phyloP scores from a whole-genome alignment of 2,888 invertebrate genomes.

The Drosophila paracracens region DNA sequence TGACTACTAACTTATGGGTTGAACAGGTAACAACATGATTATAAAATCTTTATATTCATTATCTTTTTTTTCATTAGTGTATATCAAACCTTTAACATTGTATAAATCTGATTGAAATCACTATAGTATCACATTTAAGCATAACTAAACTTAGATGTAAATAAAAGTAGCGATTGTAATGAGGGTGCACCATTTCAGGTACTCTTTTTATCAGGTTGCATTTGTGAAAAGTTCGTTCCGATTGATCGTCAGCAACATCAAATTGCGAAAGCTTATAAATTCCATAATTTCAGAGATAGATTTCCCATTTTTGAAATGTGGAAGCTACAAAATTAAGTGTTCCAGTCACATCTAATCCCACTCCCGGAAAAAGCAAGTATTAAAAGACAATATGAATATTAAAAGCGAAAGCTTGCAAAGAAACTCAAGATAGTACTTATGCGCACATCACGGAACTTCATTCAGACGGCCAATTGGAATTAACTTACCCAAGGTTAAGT shows the following conservation, averaged over 20 bases:
- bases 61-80: background rate
- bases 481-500: background rate
- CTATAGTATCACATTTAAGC: background rate
- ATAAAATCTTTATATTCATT: background rate
- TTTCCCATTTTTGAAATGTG: background rate
- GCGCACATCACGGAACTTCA: background rate
- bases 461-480: background rate
- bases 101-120: background rate
- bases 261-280: background rate
- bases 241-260: background rate
- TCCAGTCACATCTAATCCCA: background rate
- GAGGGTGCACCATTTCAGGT: background rate
- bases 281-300: background rate
- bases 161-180: background rate
- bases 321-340: background rate
- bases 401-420: background rate
- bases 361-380: too few relatives aligned
- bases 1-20: constrained; percentile 93
- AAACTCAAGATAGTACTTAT: background rate
- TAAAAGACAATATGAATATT: background rate
- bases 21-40: constrained; percentile 88
- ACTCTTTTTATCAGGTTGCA: background rate
- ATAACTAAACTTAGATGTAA: background rate
- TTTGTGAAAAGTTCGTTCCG: background rate
- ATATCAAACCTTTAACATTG: background rate